Base-by-base conservation (phyloP, 2,113 vertebrate species). In the Cardinalis cardinalis region DNA sequence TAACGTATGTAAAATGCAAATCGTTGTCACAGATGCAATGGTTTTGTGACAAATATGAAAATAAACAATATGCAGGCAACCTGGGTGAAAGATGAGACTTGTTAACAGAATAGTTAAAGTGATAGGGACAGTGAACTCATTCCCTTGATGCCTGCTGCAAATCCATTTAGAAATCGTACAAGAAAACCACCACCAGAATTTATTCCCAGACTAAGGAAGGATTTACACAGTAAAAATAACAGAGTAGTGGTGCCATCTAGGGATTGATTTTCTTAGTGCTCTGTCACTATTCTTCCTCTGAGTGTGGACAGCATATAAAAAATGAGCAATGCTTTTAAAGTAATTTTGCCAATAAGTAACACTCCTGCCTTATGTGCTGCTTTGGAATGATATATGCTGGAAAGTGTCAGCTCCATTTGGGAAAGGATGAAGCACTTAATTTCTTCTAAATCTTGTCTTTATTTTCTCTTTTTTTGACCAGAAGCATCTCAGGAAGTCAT, bases 1-100 rank as follows among this genome's bases (percentile, higher is more conserved):
- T 8, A 3, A 18, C 5, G 1, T 44, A 4, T 46, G 18, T 63
- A 28, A 93, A 66, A 44, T 32, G 25, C 8, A 26, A 73, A 55
- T 56, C 0, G 0, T n/a, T 40, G 12, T 64, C 46, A 32, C 7
- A 14, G 0, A 0, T 44, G 13, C 43, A 2, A 18, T 20, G 34
- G 2, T 43, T 73, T 58, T 81, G 34, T 52, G 46, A n/a, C 29
- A 60, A 55, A 70, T 43, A 32, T 3, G 32, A 29, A 32, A 41
- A n/a, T 25, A 55, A 80, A 63, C 9, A 53, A 19, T 12, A 5
- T 3, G 4, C n/a, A 68, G 25, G 4, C 7, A 60, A 40, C 2
- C 24, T 5, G 1, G 7, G 32, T 7, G 16, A 43, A 73, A 55
- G 32, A 21, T 31, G 16, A 71, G 29, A 38, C 12, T 7, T 3